Conservation (phyloP, 2,113 vertebrate genomes). For the Progne subis region DNA sequence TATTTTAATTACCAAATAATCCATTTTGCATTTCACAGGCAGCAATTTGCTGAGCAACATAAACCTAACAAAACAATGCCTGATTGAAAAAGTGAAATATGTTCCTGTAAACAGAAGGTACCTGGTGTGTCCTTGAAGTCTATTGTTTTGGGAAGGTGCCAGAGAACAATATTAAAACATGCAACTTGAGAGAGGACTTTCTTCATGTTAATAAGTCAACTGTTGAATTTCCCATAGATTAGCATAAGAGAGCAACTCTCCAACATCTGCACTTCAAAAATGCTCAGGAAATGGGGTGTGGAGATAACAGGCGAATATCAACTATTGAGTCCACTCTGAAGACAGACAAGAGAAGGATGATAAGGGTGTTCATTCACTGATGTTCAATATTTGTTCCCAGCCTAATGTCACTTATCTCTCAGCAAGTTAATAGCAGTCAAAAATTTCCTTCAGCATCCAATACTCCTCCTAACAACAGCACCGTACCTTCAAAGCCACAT, state of each 20-base stretch:
- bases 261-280: neutral
- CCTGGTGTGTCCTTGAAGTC: neutral
- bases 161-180: neutral
- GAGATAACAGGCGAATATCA: neutral
- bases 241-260: neutral
- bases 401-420: neutral
- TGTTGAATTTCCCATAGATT: neutral
- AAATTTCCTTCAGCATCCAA: neutral
- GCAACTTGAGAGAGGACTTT: neutral
- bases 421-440: neutral
- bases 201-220: neutral
- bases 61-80: neutral
- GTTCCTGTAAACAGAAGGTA: neutral
- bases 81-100: conserved; percentile 4
- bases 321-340: neutral
- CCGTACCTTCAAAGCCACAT: neutral
- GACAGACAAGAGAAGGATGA: neutral
- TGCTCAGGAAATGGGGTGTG: neutral
- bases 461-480: no score
- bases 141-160: neutral
- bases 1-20: conserved; percentile 52
- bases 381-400: neutral
- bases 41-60: neutral
- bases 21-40: conserved; percentile 22
- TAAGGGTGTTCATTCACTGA: neutral